Percentiles rank a stretch among this genome's conserved stretches.
Evolutionary conservation across 2,888 invertebrate species (phyloP).

Genomic region (Imbricaverruca yamaguchii): DNA sequence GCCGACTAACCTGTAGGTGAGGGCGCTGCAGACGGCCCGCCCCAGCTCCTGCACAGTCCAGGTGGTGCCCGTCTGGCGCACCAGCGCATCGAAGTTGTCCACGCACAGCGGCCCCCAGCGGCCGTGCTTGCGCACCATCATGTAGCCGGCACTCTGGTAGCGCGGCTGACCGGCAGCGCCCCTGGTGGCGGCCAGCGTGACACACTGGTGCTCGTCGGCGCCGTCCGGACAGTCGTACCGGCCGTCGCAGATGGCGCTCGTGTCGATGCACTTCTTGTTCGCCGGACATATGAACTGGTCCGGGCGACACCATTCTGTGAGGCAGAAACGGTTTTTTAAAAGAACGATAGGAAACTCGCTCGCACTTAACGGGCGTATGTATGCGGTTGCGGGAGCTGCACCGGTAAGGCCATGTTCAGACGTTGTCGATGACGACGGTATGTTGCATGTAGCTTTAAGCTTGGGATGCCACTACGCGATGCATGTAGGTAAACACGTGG

Average conservation of each 20-base stretch:
- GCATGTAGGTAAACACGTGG: too few relatives aligned
- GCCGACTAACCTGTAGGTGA: slow-evolving; percentile 60
- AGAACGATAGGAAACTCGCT: too few relatives aligned
- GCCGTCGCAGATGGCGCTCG: slow-evolving; percentile 39
- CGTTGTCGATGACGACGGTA: too few relatives aligned
- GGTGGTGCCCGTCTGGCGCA: slow-evolving; percentile 51
- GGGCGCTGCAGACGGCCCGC: slow-evolving; percentile 63
- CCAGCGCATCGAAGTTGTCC: slow-evolving; percentile 56
- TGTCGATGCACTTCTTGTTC: slow-evolving; percentile 63
- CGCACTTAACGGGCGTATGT: too few relatives aligned
- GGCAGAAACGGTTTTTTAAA: too few relatives aligned
- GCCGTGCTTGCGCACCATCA: slow-evolving; percentile 66
- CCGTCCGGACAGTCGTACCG: slow-evolving; percentile 60
- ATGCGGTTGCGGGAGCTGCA: too few relatives aligned
- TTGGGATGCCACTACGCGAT: too few relatives aligned
- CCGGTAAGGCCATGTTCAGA: too few relatives aligned
- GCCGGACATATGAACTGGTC: slow-evolving; percentile 67
- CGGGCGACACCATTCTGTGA: slow-evolving; percentile 63
- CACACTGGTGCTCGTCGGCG: slow-evolving; percentile 68
- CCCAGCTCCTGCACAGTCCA: slow-evolving; percentile 63
- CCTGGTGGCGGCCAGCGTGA: slow-evolving; percentile 53
- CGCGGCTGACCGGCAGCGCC: slow-evolving; percentile 52
- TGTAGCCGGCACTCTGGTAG: slow-evolving; percentile 54
- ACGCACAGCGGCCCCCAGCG: slow-evolving; percentile 70
- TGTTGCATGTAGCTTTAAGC: too few relatives aligned